Evolutionary conservation across 2,888 invertebrate species (phyloP).

Genomic region (Altica lythri): DNA sequence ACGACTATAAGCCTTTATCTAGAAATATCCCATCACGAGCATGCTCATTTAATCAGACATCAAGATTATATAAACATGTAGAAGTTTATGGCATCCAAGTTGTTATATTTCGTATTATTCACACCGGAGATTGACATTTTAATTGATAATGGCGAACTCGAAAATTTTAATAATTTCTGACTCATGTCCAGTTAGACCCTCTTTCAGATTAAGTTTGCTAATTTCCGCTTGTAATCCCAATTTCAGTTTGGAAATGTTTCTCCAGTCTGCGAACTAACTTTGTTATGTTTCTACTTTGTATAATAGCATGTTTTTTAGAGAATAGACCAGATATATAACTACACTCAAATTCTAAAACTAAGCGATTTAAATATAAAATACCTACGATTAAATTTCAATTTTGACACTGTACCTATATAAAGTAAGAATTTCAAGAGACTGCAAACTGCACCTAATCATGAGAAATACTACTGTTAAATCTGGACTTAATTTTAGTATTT

Average conservation of each 20-base stretch:
- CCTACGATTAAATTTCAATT: too few relatives aligned
- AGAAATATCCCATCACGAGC: background rate
- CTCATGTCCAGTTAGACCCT: slow-evolving; percentile 33
- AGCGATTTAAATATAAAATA: too few relatives aligned
- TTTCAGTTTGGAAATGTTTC: slow-evolving; percentile 14
- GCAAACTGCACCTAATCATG: too few relatives aligned
- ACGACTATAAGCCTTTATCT: slow-evolving; percentile 7
- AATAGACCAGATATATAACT: too few relatives aligned
- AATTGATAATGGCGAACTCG: slow-evolving; percentile 44
- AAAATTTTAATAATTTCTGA: slow-evolving; percentile 38
- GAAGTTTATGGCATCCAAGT: slow-evolving; percentile 24
- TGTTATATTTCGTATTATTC: slow-evolving; percentile 35
- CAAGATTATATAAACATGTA: slow-evolving; percentile 16
- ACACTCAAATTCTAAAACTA: too few relatives aligned
- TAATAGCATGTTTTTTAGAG: too few relatives aligned
- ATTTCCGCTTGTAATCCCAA: slow-evolving; percentile 36
- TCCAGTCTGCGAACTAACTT: too few relatives aligned
- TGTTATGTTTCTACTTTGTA: too few relatives aligned
- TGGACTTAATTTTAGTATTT: too few relatives aligned
- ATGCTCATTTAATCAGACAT: slow-evolving; percentile 10
- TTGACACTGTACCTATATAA: too few relatives aligned
- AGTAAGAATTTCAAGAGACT: too few relatives aligned
- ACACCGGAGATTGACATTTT: slow-evolving; percentile 47
- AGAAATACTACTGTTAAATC: too few relatives aligned
- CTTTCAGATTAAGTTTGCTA: slow-evolving; percentile 36